Percentiles rank a stretch among this genome's conserved stretches.
Conservation (phyloP, 1,140 invertebrate species). For the Panulirus ornatus region DNA sequence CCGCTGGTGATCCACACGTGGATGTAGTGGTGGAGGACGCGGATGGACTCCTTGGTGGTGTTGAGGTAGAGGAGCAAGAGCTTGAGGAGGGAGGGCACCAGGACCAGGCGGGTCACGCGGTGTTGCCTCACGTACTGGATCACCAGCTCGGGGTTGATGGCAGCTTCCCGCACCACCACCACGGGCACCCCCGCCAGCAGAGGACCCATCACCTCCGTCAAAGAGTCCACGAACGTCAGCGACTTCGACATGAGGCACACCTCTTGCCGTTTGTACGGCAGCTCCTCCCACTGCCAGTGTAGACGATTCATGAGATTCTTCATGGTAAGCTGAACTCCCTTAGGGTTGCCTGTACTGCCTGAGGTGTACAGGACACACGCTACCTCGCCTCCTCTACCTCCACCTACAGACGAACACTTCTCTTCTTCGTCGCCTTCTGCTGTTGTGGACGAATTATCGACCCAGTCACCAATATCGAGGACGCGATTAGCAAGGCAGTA, state of each 20-base stretch:
- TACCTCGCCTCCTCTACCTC: not conserved
- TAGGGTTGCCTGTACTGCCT: slow-evolving; percentile 57
- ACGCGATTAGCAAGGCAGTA: slow-evolving; percentile 31
- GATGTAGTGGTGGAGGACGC: slow-evolving; percentile 28
- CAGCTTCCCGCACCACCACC: slow-evolving; percentile 46
- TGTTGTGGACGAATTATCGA: not conserved
- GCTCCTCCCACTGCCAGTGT: slow-evolving; percentile 59
- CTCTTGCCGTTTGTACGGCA: slow-evolving; percentile 44
- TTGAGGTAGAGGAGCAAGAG: slow-evolving; percentile 66
- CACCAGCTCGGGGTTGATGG: slow-evolving; percentile 59
- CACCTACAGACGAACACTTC: not conserved
- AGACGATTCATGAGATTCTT: slow-evolving; percentile 64
- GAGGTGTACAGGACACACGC: slow-evolving; percentile 66
- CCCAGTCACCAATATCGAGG: slow-evolving; percentile 49
- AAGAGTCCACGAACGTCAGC: slow-evolving; percentile 64
- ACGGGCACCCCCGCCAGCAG: slow-evolving; percentile 54
- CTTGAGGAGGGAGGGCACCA: slow-evolving; percentile 62
- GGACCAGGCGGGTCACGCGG: slow-evolving; percentile 53
- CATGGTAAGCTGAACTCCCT: slow-evolving; percentile 53
- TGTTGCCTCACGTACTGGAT: slow-evolving; percentile 58
- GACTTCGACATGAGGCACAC: slow-evolving; percentile 71
- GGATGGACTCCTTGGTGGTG: slow-evolving; percentile 56
- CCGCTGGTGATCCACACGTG: slow-evolving; percentile 62
- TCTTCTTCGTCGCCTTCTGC: not conserved
- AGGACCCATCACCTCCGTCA: slow-evolving; percentile 56